These are phyloP conservation scores for Dynastes maya DNA, from an alignment of 2,888 invertebrate genomes.

Conservation along the genomic window DNA sequence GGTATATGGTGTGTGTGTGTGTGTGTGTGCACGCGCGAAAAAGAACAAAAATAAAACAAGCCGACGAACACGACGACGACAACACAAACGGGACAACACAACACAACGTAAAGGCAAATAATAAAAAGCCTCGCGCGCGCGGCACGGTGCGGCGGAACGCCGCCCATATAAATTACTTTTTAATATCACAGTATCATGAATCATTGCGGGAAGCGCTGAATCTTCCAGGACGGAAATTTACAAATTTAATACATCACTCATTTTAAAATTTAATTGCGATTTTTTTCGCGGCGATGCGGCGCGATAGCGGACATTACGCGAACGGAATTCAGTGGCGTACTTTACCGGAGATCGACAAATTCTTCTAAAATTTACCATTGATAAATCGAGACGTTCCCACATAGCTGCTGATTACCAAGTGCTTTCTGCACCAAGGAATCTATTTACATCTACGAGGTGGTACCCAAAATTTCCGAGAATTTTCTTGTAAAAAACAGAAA, in stretches of 20 bases:
- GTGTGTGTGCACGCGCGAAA: conserved; percentile 1
- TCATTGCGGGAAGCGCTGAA: conserved; percentile 67
- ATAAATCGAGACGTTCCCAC: too few relatives aligned
- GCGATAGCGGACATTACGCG: background rate
- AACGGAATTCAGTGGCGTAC: conserved; percentile 1
- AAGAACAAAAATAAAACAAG: conserved; percentile 54
- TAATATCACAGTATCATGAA: conserved; percentile 70
- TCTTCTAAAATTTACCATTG: too few relatives aligned
- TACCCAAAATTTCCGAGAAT: too few relatives aligned
- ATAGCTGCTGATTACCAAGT: too few relatives aligned
- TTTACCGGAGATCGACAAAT: background rate
- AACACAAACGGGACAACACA: background rate
- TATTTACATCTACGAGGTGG: too few relatives aligned
- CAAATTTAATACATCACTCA: conserved; percentile 68
- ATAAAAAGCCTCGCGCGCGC: conserved; percentile 59
- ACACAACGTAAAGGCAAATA: conserved; percentile 59
- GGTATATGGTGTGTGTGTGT: too few relatives aligned
- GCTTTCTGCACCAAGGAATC: too few relatives aligned
- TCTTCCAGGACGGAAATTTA: conserved; percentile 67
- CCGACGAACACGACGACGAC: conserved; percentile 25
- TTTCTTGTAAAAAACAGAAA: too few relatives aligned
- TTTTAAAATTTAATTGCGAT: conserved; percentile 54
- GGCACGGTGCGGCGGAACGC: conserved; percentile 59
- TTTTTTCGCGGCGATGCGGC: conserved; percentile 1
- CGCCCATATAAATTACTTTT: conserved; percentile 70